Percentiles rank a stretch among this genome's conserved stretches.
These are phyloP conservation scores for Sander vitreus DNA, from an alignment of 2,113 vertebrate species.

Conservation along the genomic window DNA sequence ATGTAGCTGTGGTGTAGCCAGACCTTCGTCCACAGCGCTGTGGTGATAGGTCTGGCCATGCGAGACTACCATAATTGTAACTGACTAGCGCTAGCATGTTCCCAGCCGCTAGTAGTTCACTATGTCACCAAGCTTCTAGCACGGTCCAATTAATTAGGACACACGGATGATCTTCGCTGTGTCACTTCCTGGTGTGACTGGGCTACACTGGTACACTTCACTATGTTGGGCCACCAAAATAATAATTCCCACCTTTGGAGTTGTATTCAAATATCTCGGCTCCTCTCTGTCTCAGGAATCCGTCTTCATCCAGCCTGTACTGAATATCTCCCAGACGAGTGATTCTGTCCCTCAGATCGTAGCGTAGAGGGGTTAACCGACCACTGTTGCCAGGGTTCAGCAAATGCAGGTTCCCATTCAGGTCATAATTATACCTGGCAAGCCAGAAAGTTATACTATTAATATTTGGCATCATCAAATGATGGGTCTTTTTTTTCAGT, in stretches of 20 bases:
- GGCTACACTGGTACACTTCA: background rate
- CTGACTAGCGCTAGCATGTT: background rate
- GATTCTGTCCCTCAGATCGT: constrained; percentile 96
- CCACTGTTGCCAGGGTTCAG: constrained; percentile 95
- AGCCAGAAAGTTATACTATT: background rate
- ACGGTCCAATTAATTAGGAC: background rate
- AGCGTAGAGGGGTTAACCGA: constrained; percentile 92
- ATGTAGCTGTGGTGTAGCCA: too few species aligned
- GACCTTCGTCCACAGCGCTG: too few species aligned
- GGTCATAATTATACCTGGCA: constrained; percentile 91
- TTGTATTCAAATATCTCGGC: constrained; percentile 98
- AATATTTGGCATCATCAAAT: background rate
- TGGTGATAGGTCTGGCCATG: too few species aligned
- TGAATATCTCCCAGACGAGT: constrained; percentile 96
- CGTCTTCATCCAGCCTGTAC: constrained; percentile 96
- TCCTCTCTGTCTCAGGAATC: constrained; percentile 95
- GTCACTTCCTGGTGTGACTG: background rate
- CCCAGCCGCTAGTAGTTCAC: background rate
- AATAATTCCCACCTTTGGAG: constrained; percentile 87
- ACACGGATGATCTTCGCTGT: background rate
- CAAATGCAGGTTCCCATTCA: constrained; percentile 97
- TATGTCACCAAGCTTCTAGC: background rate
- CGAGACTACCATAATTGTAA: background rate
- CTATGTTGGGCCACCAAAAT: background rate
- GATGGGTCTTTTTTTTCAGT: background rate